Evolutionary conservation across 2,797 vertebrate genomes (phyloP), one percentile per base, ranked within the genome.

Genomic region (Hoplostethus mediterraneus): DNA sequence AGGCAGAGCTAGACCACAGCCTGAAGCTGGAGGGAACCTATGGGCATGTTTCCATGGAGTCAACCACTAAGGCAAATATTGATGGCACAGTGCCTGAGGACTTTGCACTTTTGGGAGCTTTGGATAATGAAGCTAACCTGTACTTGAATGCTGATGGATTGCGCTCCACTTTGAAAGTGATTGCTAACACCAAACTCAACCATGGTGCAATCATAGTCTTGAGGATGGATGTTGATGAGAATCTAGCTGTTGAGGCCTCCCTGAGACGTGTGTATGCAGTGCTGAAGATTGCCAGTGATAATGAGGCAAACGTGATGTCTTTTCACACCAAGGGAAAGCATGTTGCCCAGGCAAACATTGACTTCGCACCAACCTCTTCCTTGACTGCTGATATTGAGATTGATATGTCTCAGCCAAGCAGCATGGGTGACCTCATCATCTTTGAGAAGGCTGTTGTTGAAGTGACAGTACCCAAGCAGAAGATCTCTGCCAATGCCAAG

Each of bases 111-210:
- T 92, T 94, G 63, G 97, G 95, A 89, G 77, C 80, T 65, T 25
- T 98, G 53, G 83, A 93, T 68, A 94, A 94, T 75, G 95, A 96
- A 0, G 92, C 89, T 68, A 95, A 91, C 65, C 57, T 94, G 58
- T 97, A 97, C 52, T 70, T 97, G 58, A 96, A 96, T 92, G 87
- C 90, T 44, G 91, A 96, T 72, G 92, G 90, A 28, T 79, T 95
- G 8, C 96, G 95, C 11, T 96, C 95, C 69, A 95, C 93, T 63
- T 75, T 92, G 63, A 97, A 94, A 65, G 51, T 96, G 21, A 90
- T 91, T 67, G 88, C 91, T 14, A 90, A 88, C 67, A 90, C 93
- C 67, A 95, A 93, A 80, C 73, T 93, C 28, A 89, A 88, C 77
- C 14, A 70, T 17, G 88, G 68, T 16, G 44, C 84, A 49, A 89